A percentile compares a stretch with the other conserved stretches of the same genome.
These are phyloP conservation scores for Agrochola lychnidis DNA, from an alignment of 2,888 invertebrate species.

Conservation along the genomic window DNA sequence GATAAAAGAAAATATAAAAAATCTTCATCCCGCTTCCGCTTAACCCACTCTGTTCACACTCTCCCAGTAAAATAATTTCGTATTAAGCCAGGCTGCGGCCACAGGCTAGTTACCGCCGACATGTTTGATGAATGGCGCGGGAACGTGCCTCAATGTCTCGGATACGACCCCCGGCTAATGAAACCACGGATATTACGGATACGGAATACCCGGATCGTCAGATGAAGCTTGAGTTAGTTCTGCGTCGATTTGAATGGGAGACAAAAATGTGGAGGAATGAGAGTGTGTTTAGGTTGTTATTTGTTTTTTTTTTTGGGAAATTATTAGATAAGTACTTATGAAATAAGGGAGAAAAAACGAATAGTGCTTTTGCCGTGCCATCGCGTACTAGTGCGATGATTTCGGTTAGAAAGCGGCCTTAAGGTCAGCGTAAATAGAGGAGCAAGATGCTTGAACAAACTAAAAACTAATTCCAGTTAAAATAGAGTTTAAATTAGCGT, in stretches of 20 bases:
- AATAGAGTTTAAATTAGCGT: no score
- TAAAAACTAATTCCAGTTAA: no score
- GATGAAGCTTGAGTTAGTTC: constrained; percentile 54
- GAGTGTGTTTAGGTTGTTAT: background rate
- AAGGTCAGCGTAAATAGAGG: background rate
- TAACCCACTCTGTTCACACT: background rate
- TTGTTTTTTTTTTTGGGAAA: background rate
- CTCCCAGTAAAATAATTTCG: constrained; percentile 47
- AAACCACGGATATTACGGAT: constrained; percentile 48
- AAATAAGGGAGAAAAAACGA: background rate
- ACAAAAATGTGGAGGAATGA: background rate
- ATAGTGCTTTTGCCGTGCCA: background rate
- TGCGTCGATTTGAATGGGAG: constrained; percentile 20
- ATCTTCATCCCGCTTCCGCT: background rate
- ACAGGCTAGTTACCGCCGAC: constrained; percentile 46
- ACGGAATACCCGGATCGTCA: constrained; percentile 24
- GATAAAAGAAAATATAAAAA: no score
- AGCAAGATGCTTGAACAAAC: background rate
- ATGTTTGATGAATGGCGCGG: constrained; percentile 55
- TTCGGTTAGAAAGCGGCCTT: background rate
- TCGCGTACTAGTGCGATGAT: background rate
- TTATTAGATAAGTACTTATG: no score
- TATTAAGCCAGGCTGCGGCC: constrained; percentile 27
- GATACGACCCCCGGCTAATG: constrained; percentile 48
- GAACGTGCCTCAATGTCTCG: constrained; percentile 41